phyloP scores from a whole-genome alignment of 92 coral and sea anemone species.

The Zoanthus sociatus region DNA sequence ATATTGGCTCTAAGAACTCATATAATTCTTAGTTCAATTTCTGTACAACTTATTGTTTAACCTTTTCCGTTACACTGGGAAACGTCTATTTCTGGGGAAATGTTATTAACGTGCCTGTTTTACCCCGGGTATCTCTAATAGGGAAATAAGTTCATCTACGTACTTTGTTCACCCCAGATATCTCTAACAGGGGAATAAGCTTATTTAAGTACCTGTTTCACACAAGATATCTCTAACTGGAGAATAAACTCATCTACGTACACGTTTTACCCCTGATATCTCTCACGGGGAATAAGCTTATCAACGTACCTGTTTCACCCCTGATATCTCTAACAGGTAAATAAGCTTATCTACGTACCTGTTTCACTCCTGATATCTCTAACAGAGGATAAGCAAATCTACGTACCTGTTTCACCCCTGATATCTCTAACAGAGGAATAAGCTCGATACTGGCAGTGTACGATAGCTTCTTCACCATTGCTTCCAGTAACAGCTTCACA shows the following conservation, averaged over 20 bases:
- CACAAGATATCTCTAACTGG: no score
- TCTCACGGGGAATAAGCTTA: not conserved
- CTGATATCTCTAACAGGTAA: not conserved
- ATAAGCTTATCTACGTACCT: slow-evolving; percentile 56
- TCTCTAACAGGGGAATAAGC: not conserved
- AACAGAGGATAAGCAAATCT: not conserved
- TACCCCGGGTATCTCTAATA: no score
- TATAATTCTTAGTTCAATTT: no score
- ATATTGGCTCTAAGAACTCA: no score
- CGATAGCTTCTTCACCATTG: slow-evolving; percentile 85
- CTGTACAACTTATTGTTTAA: no score
- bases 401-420: slow-evolving; percentile 92
- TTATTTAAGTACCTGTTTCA: not conserved
- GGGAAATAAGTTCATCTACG: no score
- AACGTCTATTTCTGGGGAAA: no score
- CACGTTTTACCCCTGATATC: slow-evolving; percentile 52
- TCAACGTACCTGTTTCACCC: slow-evolving; percentile 60
- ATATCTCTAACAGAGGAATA: slow-evolving; percentile 90
- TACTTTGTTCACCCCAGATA: no score
- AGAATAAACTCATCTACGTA: not conserved
- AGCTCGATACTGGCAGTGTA: slow-evolving; percentile 93
- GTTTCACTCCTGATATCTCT: slow-evolving; percentile 7
- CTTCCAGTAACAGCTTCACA: slow-evolving; percentile 83
- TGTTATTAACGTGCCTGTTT: no score
- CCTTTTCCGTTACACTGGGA: no score